Evolutionary conservation across 2,888 invertebrate species (phyloP).

Genomic region (Rhopalosiphum nymphaeae): DNA sequence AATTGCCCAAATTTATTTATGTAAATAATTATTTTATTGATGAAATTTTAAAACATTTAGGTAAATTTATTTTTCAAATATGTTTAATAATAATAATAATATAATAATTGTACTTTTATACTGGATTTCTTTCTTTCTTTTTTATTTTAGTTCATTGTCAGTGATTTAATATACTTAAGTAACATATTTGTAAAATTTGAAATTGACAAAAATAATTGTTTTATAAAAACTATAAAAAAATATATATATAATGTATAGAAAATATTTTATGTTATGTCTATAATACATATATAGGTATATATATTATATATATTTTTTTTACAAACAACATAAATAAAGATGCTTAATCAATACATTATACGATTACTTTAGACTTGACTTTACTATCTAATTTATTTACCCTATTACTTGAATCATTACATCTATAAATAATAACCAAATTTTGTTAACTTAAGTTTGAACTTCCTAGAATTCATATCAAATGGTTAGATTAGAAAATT

Average conservation of each 20-base stretch:
- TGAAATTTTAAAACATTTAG: conserved; percentile 28
- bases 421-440: no score
- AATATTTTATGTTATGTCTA: background rate
- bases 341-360: background rate
- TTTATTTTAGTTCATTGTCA: background rate
- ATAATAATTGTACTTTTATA: background rate
- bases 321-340: background rate
- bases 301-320: background rate
- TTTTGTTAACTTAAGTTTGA: no score
- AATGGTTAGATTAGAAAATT: no score
- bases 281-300: background rate
- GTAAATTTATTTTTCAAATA: conserved; percentile 28
- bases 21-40: conserved; percentile 56
- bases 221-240: background rate
- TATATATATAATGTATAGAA: background rate
- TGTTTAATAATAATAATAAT: background rate
- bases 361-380: background rate
- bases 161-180: background rate
- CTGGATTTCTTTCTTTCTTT: background rate
- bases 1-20: conserved; percentile 19
- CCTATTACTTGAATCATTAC: no score
- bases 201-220: background rate
- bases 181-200: background rate
- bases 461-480: no score
- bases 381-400: no score